Evolutionary conservation across 2,888 invertebrate genomes (phyloP), one percentile per base, ranked within the genome.

Genomic region (Ormyrus nitidulus): DNA sequence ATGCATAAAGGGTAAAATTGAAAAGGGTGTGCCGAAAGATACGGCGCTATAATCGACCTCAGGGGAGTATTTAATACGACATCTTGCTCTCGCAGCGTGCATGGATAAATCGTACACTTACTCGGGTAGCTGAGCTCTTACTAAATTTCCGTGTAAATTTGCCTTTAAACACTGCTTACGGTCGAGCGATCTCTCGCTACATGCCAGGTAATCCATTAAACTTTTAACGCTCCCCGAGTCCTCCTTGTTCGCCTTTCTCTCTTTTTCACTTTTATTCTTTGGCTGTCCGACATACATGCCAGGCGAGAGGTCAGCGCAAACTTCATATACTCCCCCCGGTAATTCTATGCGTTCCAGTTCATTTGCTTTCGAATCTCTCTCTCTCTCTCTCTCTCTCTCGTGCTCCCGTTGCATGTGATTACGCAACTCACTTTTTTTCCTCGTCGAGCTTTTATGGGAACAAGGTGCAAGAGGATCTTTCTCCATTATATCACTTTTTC

Each of bases 171-270:
- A 80, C 71, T 61, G 59, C 75, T 46, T 34, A 34, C 34, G 34
- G 34, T 61, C 56, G 54, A 19, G 34, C 59, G 48, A n/a, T 64
- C 51, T 48, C 56, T 48, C 61, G 34, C 71, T 61, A 19, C 72
- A 58, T 54, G 75, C 68, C 51, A 66, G 72, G 68, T 80, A 80
- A 80, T 80, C 76, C 80, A 80, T 80, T 80, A 71, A 76, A 76
- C 72, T 76, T 74, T 66, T 76, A 80, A 76, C 72, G 56, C 78
- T 62, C 51, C 13, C 48, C 11, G 9, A 13, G 6, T 5, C 44
- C 66, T 34, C n/a, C 53, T 74, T 48, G 6, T 11, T n/a, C 68
- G 3, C 56, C 10, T 44, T 64, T 7, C 10, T 6, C 13, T 49
- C 54, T 49, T 34, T 13, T 66, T 62, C 51, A 64, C 54, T 73